Percentiles rank a stretch among this genome's conserved stretches.
These are phyloP conservation scores for Haliaeetus leucogaster DNA, from an alignment of 2,113 vertebrate genomes.

Conservation along the genomic window DNA sequence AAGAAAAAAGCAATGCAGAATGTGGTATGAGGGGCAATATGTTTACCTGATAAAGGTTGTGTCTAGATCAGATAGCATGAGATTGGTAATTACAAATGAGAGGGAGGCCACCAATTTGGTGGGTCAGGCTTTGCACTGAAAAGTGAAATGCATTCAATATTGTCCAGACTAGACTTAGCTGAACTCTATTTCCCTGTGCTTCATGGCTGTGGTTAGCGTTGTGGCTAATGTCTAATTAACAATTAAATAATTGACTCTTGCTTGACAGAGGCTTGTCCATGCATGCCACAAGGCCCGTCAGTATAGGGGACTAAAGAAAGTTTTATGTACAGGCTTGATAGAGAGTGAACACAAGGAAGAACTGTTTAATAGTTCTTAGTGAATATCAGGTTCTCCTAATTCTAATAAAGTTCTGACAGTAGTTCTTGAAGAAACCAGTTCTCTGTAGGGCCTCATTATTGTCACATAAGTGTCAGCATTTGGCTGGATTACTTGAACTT, in stretches of 20 bases:
- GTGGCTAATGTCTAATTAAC: not conserved
- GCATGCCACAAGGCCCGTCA: not conserved
- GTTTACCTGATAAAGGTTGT: not conserved
- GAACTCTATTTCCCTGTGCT: not conserved
- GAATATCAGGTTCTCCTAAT: not conserved
- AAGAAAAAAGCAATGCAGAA: not conserved
- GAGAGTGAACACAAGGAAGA: not conserved
- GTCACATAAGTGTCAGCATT: not conserved
- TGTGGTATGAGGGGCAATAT: not conserved
- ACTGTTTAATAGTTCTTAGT: not conserved
- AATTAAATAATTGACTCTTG: not conserved
- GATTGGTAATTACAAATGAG: not conserved
- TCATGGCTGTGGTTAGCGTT: not conserved
- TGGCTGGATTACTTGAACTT: not conserved
- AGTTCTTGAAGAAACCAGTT: not conserved
- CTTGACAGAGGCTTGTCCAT: rapidly evolving
- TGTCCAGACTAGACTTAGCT: not conserved
- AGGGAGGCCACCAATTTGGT: not conserved
- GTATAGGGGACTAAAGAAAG: not conserved
- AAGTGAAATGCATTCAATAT: not conserved
- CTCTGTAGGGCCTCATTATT: not conserved
- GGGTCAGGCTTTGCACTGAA: not conserved
- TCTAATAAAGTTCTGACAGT: not conserved
- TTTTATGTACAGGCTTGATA: not conserved
- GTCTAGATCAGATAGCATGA: not conserved